Conservation (phyloP, 2,113 vertebrate species). For the Isurus oxyrinchus region DNA sequence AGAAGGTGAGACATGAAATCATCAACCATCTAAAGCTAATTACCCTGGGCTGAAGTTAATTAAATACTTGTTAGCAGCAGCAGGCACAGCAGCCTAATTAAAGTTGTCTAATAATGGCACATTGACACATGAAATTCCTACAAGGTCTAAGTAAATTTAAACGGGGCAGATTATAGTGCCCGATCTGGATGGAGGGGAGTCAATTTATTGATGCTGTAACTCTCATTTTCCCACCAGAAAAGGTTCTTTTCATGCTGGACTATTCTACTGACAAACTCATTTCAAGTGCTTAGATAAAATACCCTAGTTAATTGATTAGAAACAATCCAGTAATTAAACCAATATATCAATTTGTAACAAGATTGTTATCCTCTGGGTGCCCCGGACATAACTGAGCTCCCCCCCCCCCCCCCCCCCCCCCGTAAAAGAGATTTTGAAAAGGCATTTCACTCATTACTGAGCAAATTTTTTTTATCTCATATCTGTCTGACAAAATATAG, state of each 20-base stretch:
- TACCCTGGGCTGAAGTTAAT: conserved; percentile 79
- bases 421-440: not conserved
- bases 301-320: conserved; percentile 36
- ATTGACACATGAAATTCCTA: conserved; percentile 68
- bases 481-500: not conserved
- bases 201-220: conserved; percentile 19
- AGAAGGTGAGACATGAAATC: conserved; percentile 72
- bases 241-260: not conserved
- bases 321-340: conserved; percentile 37
- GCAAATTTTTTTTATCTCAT: not conserved
- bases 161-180: conserved; percentile 56
- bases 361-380: conserved; percentile 1
- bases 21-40: conserved; percentile 72
- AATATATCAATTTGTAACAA: conserved; percentile 36
- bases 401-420: too few species aligned
- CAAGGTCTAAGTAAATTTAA: conserved; percentile 63
- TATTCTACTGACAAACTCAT: conserved; percentile 33
- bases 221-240: conserved; percentile 10
- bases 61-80: conserved; percentile 78
- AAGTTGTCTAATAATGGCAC: conserved; percentile 75
- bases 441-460: not conserved
- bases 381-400: not conserved
- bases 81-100: conserved; percentile 76
- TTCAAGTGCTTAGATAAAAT: conserved; percentile 37
- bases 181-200: conserved; percentile 23